phyloP scores from a whole-genome alignment of 2,113 vertebrate genomes.

The Scatophagus argus region DNA sequence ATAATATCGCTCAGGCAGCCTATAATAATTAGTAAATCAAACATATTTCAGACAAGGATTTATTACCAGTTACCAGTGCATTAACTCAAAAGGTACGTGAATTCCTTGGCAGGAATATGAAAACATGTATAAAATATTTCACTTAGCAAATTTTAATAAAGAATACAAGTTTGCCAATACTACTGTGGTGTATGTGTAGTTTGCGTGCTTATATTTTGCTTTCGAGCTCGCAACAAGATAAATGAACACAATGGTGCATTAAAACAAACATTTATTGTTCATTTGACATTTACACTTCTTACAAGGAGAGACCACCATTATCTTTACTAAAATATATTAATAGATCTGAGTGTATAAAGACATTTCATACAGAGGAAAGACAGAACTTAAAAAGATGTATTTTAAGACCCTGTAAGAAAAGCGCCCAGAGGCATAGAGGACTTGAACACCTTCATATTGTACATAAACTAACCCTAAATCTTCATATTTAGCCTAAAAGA shows the following conservation, averaged over 20 bases:
- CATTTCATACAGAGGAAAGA: conserved; percentile 71
- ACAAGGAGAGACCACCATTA: conserved; percentile 72
- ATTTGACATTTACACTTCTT: conserved; percentile 79
- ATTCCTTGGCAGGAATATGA: neutral
- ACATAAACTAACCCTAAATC: conserved; percentile 47
- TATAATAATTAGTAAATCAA: neutral
- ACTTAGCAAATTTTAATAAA: neutral
- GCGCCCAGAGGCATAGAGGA: conserved; percentile 61
- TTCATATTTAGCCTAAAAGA: conserved; percentile 51
- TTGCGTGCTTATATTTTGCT: neutral
- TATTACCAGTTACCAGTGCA: neutral
- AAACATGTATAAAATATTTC: neutral
- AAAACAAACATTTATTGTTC: conserved; percentile 81
- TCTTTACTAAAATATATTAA: conserved; percentile 85
- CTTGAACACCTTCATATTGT: conserved; percentile 43
- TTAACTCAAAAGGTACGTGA: neutral
- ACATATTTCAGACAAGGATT: fast-evolving
- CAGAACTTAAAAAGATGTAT: conserved; percentile 67
- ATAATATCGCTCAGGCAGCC: too few species aligned
- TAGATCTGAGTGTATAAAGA: conserved; percentile 81
- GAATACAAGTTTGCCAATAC: neutral
- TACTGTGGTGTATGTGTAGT: neutral
- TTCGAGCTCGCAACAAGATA: neutral
- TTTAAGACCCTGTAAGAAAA: conserved; percentile 75
- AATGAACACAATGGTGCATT: neutral